Percentiles rank a stretch among this genome's conserved stretches.
phyloP scores from a whole-genome alignment of 2,797 vertebrate species.

The Xiphorhynchus erythropygius region DNA sequence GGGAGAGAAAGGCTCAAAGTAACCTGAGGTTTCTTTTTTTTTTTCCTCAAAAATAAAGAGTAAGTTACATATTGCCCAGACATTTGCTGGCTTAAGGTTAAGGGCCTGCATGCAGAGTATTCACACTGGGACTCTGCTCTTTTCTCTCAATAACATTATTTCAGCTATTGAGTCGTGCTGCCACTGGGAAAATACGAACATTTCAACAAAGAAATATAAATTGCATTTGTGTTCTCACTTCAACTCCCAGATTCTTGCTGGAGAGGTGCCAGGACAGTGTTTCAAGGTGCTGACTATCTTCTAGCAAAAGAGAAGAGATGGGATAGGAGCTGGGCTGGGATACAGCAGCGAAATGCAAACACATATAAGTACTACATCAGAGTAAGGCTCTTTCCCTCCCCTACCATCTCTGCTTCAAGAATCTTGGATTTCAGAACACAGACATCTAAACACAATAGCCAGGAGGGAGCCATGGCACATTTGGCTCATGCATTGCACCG shows the following conservation, averaged over 20 bases:
- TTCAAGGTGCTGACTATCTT: conserved; percentile 58
- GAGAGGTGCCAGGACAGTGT: conserved; percentile 24
- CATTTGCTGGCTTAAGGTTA: conserved; percentile 1
- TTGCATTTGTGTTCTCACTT: conserved; percentile 63
- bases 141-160: conserved; percentile 56
- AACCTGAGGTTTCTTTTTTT: background rate
- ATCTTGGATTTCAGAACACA: background rate
- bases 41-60: background rate
- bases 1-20: background rate
- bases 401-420: background rate
- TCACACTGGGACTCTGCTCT: conserved; percentile 28
- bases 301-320: conserved; percentile 17
- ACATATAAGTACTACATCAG: background rate
- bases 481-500: background rate
- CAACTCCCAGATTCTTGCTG: conserved; percentile 21
- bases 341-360: background rate
- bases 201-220: conserved; percentile 67
- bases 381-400: background rate
- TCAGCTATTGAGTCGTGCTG: conserved; percentile 14
- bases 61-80: conserved; percentile 7
- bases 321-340: background rate
- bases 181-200: conserved; percentile 38
- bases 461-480: background rate
- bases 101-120: background rate
- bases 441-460: background rate